These are phyloP conservation scores for Hirtodrosophila confusa DNA, from an alignment of 2,888 invertebrate species.

Conservation along the genomic window DNA sequence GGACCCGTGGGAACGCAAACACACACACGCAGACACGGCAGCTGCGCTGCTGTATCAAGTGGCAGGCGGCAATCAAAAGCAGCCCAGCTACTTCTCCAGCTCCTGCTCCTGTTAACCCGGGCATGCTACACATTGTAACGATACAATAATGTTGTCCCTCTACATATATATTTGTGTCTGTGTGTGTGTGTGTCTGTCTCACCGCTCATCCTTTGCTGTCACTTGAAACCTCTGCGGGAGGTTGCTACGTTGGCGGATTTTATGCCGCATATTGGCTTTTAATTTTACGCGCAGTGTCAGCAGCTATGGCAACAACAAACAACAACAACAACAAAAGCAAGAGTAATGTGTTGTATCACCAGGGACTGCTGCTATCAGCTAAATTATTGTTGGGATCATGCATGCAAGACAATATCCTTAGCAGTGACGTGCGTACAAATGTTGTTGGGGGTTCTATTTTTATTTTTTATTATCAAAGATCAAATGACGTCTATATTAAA, in stretches of 20 bases:
- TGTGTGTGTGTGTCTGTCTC: conserved; percentile 6
- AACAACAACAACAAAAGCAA: conserved; percentile 3
- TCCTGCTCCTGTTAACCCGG: conserved; percentile 23
- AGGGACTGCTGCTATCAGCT: conserved; percentile 58
- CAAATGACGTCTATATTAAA: no score
- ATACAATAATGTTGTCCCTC: conserved; percentile 52
- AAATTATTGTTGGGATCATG: conserved; percentile 62
- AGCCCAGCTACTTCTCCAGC: conserved; percentile 5
- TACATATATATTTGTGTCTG: neutral
- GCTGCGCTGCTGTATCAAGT: conserved; percentile 54
- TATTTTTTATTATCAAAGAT: no score
- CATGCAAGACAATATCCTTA: conserved; percentile 41
- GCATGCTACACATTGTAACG: conserved; percentile 50
- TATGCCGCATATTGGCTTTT: conserved; percentile 74
- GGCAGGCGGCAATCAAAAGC: conserved; percentile 63
- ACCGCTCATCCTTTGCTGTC: conserved; percentile 21
- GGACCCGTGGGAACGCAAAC: conserved; percentile 48
- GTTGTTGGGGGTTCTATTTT: no score
- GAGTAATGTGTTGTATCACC: neutral
- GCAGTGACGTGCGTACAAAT: conserved; percentile 12
- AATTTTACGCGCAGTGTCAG: conserved; percentile 73
- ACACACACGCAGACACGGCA: conserved; percentile 17
- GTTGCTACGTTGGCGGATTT: conserved; percentile 67
- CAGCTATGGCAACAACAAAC: conserved; percentile 43
- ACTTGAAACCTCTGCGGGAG: conserved; percentile 34